phyloP scores from a whole-genome alignment of 2,888 invertebrate genomes.

The Zygogramma bicolorata region DNA sequence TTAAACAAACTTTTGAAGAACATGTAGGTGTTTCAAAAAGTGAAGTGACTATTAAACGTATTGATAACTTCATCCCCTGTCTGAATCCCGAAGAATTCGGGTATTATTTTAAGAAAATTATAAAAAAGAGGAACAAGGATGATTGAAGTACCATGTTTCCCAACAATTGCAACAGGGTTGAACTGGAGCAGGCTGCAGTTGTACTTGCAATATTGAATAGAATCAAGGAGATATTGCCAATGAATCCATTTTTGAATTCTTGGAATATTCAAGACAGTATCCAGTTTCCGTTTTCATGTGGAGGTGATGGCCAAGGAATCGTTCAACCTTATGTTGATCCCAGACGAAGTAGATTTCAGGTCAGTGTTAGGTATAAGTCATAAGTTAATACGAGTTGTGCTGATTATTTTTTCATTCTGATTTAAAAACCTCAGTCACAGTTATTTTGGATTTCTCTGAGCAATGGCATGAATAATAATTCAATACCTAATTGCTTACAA shows the following conservation, averaged over 20 bases:
- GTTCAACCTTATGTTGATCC: neutral
- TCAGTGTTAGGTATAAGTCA: too few relatives aligned
- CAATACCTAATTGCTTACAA: too few relatives aligned
- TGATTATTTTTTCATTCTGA: too few relatives aligned
- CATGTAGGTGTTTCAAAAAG: too few relatives aligned
- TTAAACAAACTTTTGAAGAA: too few relatives aligned
- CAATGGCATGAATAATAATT: too few relatives aligned
- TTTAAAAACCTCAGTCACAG: too few relatives aligned
- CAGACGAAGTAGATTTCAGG: neutral
- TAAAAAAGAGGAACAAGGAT: too few relatives aligned
- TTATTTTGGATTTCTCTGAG: too few relatives aligned
- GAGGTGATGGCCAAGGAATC: neutral
- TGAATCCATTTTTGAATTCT: neutral
- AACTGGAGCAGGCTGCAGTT: neutral
- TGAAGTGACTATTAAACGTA: neutral
- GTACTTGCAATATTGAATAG: neutral
- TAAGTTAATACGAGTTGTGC: too few relatives aligned
- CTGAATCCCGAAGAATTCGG: neutral
- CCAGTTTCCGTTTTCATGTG: neutral
- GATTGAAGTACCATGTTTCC: too few relatives aligned
- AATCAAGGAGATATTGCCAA: neutral
- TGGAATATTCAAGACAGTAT: neutral
- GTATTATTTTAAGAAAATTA: neutral
- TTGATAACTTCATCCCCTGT: neutral
- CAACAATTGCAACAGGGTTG: neutral